Conservation (phyloP, 2,797 vertebrate genomes). For the Mergus octosetaceus region DNA sequence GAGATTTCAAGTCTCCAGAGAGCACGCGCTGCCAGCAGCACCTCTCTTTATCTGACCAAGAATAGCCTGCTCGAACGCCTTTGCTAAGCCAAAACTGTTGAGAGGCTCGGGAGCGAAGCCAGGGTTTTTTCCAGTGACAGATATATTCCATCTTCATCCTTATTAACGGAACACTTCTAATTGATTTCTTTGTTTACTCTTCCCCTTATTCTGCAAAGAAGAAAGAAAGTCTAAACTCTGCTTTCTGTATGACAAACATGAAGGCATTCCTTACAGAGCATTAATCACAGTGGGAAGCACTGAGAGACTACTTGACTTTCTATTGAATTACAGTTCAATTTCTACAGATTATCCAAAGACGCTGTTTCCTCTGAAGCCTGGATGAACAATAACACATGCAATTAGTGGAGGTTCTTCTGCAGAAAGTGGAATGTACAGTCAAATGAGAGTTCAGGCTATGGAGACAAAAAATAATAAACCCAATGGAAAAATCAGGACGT, state of each 20-base stretch:
- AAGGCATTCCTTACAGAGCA: not conserved
- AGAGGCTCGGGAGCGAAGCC: slow-evolving; percentile 7
- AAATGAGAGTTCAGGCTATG: not conserved
- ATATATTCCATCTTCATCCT: slow-evolving; percentile 26
- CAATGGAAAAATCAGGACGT: not conserved
- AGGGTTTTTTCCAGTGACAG: slow-evolving; percentile 33
- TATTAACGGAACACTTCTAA: slow-evolving; percentile 23
- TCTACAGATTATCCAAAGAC: not conserved
- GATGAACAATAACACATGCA: not conserved
- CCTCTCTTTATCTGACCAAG: slow-evolving; percentile 43
- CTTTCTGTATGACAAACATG: not conserved
- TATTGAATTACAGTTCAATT: not conserved
- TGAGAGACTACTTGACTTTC: not conserved
- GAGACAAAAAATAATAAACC: not conserved
- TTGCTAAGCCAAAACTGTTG: slow-evolving; percentile 25
- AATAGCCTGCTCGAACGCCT: not conserved
- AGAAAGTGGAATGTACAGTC: not conserved
- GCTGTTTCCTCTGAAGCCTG: not conserved
- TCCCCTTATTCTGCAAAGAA: slow-evolving; percentile 5
- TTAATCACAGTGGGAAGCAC: not conserved
- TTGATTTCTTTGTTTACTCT: slow-evolving; percentile 38
- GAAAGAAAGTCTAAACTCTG: not conserved
- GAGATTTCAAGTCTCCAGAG: slow-evolving; percentile 9
- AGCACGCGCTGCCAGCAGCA: not conserved
- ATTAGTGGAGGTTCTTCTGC: not conserved